Conservation (phyloP, 2,113 vertebrate genomes). For the Desmodus rotundus region DNA sequence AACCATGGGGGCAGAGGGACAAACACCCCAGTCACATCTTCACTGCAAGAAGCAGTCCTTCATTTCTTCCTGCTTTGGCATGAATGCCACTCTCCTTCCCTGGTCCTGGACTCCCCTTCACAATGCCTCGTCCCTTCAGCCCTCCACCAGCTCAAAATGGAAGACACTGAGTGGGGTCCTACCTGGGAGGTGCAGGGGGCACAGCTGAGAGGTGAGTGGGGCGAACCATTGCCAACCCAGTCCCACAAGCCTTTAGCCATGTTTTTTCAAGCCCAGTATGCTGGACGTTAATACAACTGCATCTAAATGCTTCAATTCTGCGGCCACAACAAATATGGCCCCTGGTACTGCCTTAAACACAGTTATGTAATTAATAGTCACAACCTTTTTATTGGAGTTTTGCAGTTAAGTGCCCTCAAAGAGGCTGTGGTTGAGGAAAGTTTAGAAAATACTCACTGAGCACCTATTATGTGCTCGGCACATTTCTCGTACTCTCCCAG, state of each 20-base stretch:
- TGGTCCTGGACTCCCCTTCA: no score
- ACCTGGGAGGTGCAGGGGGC: background rate
- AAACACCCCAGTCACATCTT: rapidly evolving
- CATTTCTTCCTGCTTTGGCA: rapidly evolving
- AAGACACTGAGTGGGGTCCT: background rate
- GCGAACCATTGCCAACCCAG: background rate
- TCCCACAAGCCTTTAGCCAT: no score
- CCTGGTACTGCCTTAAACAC: background rate
- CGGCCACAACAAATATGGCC: background rate
- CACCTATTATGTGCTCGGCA: background rate
- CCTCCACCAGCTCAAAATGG: background rate
- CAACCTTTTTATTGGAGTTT: background rate
- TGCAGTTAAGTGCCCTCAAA: background rate
- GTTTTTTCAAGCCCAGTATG: rapidly evolving
- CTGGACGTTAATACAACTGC: background rate
- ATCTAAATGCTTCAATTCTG: background rate
- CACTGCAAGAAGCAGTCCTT: no score
- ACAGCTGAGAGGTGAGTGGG: rapidly evolving
- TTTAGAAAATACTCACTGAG: background rate
- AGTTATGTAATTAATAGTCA: background rate
- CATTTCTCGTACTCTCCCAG: background rate
- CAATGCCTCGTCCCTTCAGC: background rate
- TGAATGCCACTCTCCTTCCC: rapidly evolving
- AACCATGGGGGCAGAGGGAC: background rate
- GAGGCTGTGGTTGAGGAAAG: background rate